Conservation (phyloP, 2,888 invertebrate species). For the Linnaemya tessellans region DNA sequence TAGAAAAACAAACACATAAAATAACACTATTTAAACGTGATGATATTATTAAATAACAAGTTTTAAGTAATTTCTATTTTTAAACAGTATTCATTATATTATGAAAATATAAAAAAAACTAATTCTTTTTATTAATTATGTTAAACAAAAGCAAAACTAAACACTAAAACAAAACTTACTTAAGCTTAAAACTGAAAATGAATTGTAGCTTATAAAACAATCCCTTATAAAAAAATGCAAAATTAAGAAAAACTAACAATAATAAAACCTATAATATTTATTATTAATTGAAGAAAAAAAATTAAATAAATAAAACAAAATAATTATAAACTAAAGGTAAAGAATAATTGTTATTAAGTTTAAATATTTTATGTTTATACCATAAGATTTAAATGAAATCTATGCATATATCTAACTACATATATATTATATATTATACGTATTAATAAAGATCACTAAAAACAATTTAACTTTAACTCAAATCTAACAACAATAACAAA, state of each 20-base stretch:
- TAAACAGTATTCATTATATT: slow-evolving; percentile 66
- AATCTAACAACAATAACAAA: slow-evolving; percentile 24
- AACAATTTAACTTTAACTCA: slow-evolving; percentile 48
- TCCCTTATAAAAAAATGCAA: slow-evolving; percentile 33
- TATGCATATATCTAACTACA: slow-evolving; percentile 3
- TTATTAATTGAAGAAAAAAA: slow-evolving; percentile 19
- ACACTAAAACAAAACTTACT: slow-evolving; percentile 42
- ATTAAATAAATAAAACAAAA: slow-evolving; percentile 27
- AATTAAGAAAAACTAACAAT: slow-evolving; percentile 26
- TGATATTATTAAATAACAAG: slow-evolving; percentile 64
- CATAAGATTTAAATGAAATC: slow-evolving; percentile 37
- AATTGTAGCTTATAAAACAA: slow-evolving; percentile 44
- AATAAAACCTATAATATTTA: slow-evolving; percentile 33
- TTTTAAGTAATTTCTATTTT: slow-evolving; percentile 48
- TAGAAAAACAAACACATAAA: slow-evolving; percentile 6
- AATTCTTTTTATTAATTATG: slow-evolving; percentile 58
- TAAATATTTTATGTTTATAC: slow-evolving; percentile 65
- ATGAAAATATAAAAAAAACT: slow-evolving; percentile 46
- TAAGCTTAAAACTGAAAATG: slow-evolving; percentile 53
- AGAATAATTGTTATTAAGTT: slow-evolving; percentile 70
- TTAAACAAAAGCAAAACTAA: slow-evolving; percentile 54
- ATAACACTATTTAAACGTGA: slow-evolving; percentile 61
- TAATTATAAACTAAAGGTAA: slow-evolving; percentile 40
- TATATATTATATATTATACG: slow-evolving; percentile 22
- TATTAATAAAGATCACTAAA: slow-evolving; percentile 28